Conservation (phyloP, 2,888 invertebrate species). For the Cacoxenus indagator region DNA sequence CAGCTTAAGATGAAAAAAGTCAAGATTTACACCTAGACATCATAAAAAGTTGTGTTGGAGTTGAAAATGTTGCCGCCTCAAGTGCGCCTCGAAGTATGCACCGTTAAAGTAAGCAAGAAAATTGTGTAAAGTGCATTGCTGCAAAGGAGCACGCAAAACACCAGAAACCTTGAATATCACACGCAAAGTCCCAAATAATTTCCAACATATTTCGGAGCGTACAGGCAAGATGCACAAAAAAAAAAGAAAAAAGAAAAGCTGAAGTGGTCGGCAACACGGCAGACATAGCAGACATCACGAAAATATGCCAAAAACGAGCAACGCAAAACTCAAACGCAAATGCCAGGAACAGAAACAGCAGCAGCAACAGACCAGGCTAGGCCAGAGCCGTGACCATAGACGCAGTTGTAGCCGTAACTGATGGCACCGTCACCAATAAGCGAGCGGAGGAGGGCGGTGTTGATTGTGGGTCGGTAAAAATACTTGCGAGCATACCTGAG, state of each 20-base stretch:
- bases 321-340: background rate
- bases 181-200: conserved; percentile 57
- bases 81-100: conserved; percentile 8
- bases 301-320: background rate
- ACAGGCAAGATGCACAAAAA: background rate
- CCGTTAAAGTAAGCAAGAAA: background rate
- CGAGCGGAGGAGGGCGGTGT: conserved; percentile 49
- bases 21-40: no score
- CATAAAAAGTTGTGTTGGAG: background rate
- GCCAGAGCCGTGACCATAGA: background rate
- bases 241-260: background rate
- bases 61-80: background rate
- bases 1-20: background rate
- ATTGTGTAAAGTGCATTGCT: conserved; percentile 1
- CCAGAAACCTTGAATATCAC: conserved; percentile 55
- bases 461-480: conserved; percentile 50
- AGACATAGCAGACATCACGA: background rate
- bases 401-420: background rate
- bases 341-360: background rate
- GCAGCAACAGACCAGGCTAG: background rate
- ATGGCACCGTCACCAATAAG: conserved; percentile 33
- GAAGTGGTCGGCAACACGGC: background rate
- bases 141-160: conserved; percentile 31
- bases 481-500: conserved; percentile 74
- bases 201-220: conserved; percentile 36